phyloP scores from a whole-genome alignment of 2,797 vertebrate species.

The Halcyon chelicuti region DNA sequence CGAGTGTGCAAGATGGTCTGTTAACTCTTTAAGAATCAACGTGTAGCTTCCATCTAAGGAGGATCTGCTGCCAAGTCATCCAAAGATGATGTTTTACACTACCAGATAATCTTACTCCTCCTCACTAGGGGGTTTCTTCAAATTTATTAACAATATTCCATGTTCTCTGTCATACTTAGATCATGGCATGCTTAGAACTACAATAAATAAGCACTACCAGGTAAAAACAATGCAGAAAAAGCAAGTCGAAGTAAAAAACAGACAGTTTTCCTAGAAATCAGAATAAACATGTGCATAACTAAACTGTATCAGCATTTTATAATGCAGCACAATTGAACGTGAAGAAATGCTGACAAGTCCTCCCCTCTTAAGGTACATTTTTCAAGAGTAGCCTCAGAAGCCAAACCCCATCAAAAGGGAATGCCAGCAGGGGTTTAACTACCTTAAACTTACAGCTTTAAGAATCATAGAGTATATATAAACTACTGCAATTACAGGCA shows the following conservation, averaged over 20 bases:
- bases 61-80: not conserved
- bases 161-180: not conserved
- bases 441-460: not conserved
- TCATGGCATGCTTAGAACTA: not conserved
- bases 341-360: not conserved
- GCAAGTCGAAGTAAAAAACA: not conserved
- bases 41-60: rapidly evolving
- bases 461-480: rapidly evolving
- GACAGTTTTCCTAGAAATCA: not conserved
- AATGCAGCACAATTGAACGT: not conserved
- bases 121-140: not conserved
- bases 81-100: not conserved
- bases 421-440: not conserved
- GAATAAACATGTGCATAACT: not conserved
- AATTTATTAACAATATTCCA: not conserved
- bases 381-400: not conserved
- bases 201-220: not conserved
- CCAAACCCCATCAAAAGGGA: not conserved
- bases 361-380: not conserved
- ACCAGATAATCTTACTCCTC: not conserved
- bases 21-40: slow-evolving; percentile 26
- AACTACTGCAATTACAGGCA: not conserved
- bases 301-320: not conserved
- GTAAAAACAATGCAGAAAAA: not conserved
- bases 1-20: not conserved